Evolutionary conservation across 53 echinoderm and acorn worm species (phyloP), one percentile per base, ranked within the genome.

Genomic region (Echinometra lucunter): DNA sequence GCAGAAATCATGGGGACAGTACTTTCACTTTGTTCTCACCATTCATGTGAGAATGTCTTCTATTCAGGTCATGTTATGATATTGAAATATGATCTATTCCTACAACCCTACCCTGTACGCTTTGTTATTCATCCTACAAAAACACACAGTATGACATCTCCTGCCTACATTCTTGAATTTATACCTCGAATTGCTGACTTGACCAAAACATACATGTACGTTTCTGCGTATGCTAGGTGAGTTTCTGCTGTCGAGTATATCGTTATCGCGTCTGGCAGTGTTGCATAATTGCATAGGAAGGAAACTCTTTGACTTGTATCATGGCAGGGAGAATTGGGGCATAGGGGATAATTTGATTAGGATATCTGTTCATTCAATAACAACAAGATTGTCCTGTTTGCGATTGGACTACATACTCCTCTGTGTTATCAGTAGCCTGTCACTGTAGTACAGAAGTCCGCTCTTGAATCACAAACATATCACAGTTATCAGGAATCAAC

Each of bases 271-370:
- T 85, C 85, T 85, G 49, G 4, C 85, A 85, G 49, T 85, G 30
- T 85, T 85, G 85, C 53, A 30, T 85, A 49, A 85, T n/a, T 49
- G 9, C 1, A 27, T 27, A 85, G 85, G 85, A 85, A 85, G 85
- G 85, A 85, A 85, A 28, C 49, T 21, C 85, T 85, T 85, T 85
- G 78, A 78, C 78, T 78, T 5, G 78, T 38, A 0, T 6, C 18
- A 40, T 40, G 85, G n/a, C 85, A 47, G 16, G 49, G 85, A 47
- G 85, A 85, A 85, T 85, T 85, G 49, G 85, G 85, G 47, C 85
- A 85, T 49, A 12, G 85, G 85, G 78, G 49, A 25, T 85, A 85
- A 85, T 85, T 85, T 30, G 85, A 85, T 85, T 85, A 85, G 85
- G 85, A 85, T 47, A 49, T 85, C 28, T 85, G 45, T 85, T 12